phyloP scores from a whole-genome alignment of 2,113 vertebrate species.

The Sardina pilchardus region DNA sequence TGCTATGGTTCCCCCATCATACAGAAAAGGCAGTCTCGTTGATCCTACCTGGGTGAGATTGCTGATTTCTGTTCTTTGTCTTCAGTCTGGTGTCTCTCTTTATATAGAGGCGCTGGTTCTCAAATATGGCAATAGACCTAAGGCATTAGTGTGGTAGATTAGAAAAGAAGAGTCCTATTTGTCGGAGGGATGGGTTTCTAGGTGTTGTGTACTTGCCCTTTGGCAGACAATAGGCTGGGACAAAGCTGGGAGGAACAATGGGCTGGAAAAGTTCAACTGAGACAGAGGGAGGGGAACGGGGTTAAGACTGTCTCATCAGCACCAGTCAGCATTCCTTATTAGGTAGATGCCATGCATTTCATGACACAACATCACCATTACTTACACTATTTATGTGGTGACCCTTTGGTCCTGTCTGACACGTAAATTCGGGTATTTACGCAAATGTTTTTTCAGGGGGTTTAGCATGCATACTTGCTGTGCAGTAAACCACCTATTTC shows the following conservation, averaged over 20 bases:
- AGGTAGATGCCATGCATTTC: background rate
- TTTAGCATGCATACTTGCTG: background rate
- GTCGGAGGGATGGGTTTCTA: background rate
- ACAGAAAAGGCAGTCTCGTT: background rate
- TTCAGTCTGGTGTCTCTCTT: background rate
- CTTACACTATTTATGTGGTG: background rate
- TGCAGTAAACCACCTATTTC: background rate
- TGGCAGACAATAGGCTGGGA: background rate
- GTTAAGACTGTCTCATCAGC: background rate
- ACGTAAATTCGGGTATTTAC: background rate
- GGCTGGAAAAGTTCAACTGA: background rate
- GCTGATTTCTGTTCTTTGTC: background rate
- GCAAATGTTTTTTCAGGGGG: background rate
- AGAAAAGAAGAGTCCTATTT: constrained; percentile 1
- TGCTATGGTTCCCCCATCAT: background rate
- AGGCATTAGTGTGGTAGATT: background rate
- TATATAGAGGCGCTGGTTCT: background rate
- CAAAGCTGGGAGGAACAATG: constrained; percentile 6
- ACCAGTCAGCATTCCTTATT: background rate
- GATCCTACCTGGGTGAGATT: background rate
- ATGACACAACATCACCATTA: background rate
- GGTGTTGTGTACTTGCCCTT: background rate
- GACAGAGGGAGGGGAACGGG: background rate
- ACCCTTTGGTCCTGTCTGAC: background rate
- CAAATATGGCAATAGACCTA: constrained; percentile 11